phyloP scores from a whole-genome alignment of 1,140 invertebrate species.

The Drosophila navojoa region DNA sequence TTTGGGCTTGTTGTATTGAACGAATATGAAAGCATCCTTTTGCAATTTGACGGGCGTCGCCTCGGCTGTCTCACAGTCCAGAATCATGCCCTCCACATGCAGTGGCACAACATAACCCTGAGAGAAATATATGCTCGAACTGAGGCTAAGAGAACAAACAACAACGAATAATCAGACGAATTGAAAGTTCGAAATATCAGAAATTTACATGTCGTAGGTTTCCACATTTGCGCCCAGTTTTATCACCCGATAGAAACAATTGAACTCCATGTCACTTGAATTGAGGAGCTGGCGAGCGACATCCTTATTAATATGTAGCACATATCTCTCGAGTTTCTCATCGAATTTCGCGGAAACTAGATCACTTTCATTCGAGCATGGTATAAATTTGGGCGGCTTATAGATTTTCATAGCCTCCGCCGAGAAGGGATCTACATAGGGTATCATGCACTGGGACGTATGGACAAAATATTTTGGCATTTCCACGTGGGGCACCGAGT shows the following conservation, averaged over 20 bases:
- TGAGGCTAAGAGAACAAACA: slow-evolving; percentile 2
- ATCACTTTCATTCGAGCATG: slow-evolving; percentile 58
- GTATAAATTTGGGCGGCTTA: slow-evolving; percentile 33
- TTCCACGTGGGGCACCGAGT: background rate
- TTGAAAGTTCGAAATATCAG: background rate
- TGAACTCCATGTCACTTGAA: slow-evolving; percentile 4
- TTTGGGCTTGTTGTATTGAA: slow-evolving; percentile 31
- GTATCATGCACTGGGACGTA: slow-evolving; percentile 42
- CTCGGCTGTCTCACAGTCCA: slow-evolving; percentile 34
- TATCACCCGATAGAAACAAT: slow-evolving; percentile 53
- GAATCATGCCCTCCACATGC: slow-evolving; percentile 49
- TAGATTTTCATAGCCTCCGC: slow-evolving; percentile 36
- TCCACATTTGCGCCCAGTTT: slow-evolving; percentile 27
- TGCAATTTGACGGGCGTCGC: slow-evolving; percentile 24
- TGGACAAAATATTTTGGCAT: slow-evolving; percentile 36
- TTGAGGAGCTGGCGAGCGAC: slow-evolving; percentile 27
- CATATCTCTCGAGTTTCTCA: slow-evolving; percentile 26
- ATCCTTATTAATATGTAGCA: slow-evolving; percentile 40
- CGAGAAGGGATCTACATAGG: slow-evolving; percentile 51
- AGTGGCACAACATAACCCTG: slow-evolving; percentile 46
- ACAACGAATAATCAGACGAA: too few species aligned
- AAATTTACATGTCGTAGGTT: slow-evolving; percentile 42
- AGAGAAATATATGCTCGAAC: slow-evolving; percentile 20
- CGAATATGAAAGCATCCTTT: slow-evolving; percentile 47
- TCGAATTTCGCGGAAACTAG: slow-evolving; percentile 37